Evolutionary conservation across 2,888 invertebrate species (phyloP).

Genomic region (Drosophila pseudotakahashii): DNA sequence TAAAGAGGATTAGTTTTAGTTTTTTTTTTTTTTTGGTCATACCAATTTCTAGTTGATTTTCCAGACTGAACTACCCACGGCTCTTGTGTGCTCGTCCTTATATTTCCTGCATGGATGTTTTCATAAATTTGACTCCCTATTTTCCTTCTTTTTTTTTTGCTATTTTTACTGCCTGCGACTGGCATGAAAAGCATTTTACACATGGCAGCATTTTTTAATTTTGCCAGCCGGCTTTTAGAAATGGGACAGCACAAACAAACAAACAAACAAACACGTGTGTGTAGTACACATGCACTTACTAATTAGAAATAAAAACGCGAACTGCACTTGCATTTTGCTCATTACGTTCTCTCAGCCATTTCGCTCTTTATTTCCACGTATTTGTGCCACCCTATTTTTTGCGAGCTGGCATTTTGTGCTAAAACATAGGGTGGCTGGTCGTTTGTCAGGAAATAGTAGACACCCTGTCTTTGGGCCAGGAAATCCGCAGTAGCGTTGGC

Average conservation of each 20-base stretch:
- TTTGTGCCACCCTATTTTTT: too few relatives aligned
- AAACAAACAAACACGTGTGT: conserved; percentile 25
- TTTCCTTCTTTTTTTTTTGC: conserved; percentile 13
- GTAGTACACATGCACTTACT: conserved; percentile 58
- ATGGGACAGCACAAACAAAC: conserved; percentile 24
- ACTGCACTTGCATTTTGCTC: conserved; percentile 55
- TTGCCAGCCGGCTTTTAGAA: conserved; percentile 70
- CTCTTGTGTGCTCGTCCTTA: conserved; percentile 19
- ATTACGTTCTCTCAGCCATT: conserved; percentile 49
- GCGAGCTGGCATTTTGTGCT: conserved; percentile 11
- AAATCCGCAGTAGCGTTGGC: conserved; percentile 49
- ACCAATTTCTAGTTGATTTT: conserved; percentile 27
- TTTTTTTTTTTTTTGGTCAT: neutral
- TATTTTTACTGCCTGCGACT: conserved; percentile 34
- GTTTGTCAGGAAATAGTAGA: conserved; percentile 79
- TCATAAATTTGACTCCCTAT: conserved; percentile 19
- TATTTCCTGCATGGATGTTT: conserved; percentile 26
- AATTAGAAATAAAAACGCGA: conserved; percentile 81
- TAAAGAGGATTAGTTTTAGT: conserved; percentile 3
- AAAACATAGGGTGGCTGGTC: conserved; percentile 65
- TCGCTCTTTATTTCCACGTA: conserved; percentile 31
- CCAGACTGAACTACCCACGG: conserved; percentile 4
- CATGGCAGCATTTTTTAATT: conserved; percentile 81
- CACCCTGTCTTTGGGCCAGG: conserved; percentile 65
- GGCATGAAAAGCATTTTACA: conserved; percentile 80